Base-by-base conservation (phyloP, 2,888 invertebrate genomes). In the Disparrhopalites patrizii region DNA sequence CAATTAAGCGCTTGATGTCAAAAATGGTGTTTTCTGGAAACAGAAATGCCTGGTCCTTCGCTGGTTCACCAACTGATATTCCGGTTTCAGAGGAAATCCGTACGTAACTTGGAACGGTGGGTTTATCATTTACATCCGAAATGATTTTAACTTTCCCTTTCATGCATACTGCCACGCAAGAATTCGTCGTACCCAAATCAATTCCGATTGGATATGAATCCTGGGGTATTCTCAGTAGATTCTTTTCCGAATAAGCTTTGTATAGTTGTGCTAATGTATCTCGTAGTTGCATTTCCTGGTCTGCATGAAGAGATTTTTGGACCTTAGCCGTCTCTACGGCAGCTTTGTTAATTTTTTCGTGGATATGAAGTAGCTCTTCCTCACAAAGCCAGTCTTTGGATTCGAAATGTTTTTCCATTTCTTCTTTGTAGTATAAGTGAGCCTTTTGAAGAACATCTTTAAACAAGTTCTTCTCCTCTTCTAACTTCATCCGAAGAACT, bases 1-100 rank as follows among this genome's bases (percentile, higher is more conserved):
- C 95, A 81, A 95, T 93, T 77, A 96, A 84, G 79, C 95, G 88
- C 82, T 95, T 87, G 76, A 93, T 95, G 84, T 97, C 96, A 88
- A 85, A 80, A 7, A 63, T 47, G 1, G 55, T 63, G 15, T 55
- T 50, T 50, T 43, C 18, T 20, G 60, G 60, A 4, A 31, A 15
- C 2, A 10, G 10, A n/a, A 50, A 62, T 13, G 31, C 88, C 80
- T 91, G 91, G 78, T 89, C 90, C 80, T 91, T 91, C 31, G 91
- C 91, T 13, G 90, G 89, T 81, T 91, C 91, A 30, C 92, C 91
- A 75, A 91, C 51, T 13, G 18, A 88, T 36, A 92, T 82, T 52
- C 91, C 82, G 79, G 91, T 91, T 3, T 85, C 86, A 74, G 91
- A 91, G 28, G 89, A 90, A 79, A 92, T 92, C 2, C 90, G 91